Evolutionary conservation across 53 echinoderm and acorn worm genomes (phyloP), one percentile per base, ranked within the genome.

Genomic region (Temnopleurus reevesii): DNA sequence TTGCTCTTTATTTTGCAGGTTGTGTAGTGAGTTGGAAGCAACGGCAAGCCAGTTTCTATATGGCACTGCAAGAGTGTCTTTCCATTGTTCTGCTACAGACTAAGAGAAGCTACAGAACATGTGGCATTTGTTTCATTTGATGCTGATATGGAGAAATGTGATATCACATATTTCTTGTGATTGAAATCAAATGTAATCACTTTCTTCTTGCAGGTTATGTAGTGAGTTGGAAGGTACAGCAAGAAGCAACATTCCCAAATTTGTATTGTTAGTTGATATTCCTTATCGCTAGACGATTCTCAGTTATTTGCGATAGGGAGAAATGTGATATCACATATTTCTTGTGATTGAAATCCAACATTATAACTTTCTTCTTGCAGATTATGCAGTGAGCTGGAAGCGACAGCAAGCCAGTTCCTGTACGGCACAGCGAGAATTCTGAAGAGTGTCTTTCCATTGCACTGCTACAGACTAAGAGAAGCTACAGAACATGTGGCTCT

Each of bases 51-150:
- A 95, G 91, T 99, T 96, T 81, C 89, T 99, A 85, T 91, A 84
- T 63, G 99, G 95, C 77, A 94, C 94, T 1, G 99, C 99, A 96
- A 96, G 83, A 92, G 92, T 4, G 92, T 99, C 83, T 93, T 99
- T 35, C 96, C 99, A 1, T 84, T 95, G 1, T 91, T 94, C 54
- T 93, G 94, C 90, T 91, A 95, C 91, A 89, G 97, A 35, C 89
- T 95, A 27, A 81, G 94, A 47, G 97, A 97, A 88, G 91, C 92
- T 44, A 95, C 95, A 23, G 94, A 97, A 54, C 95, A 97, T 84
- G 64, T 91, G 18, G 91, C 95, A 86, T 92, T 94, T 77, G 92
- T 97, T 79, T 94, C 94, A 60, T 93, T 94, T 59, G 95, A 97
- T 83, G 91, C 93, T 27, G 91, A 89, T 58, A 93, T n/a, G n/a